These are phyloP conservation scores for Hycleus cichorii DNA, from an alignment of 1,140 invertebrate species.

Conservation along the genomic window DNA sequence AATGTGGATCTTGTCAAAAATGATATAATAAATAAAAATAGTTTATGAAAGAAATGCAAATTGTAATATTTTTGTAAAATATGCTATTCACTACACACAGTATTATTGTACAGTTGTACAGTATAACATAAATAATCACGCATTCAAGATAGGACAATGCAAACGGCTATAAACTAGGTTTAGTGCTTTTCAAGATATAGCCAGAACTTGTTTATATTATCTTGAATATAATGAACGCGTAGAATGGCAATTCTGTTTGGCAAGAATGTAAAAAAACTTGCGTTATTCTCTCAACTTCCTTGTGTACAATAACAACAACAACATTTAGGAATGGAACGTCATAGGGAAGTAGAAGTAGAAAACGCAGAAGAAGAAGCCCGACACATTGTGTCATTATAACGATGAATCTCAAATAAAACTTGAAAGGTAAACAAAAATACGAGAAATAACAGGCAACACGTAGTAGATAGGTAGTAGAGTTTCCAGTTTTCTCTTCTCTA, in stretches of 20 bases:
- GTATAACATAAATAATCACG: conserved; percentile 4
- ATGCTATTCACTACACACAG: not conserved
- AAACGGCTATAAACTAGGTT: conserved; percentile 12
- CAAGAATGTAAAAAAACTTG: conserved; percentile 8
- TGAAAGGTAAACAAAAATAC: conserved; percentile 2
- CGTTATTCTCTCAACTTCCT: not conserved
- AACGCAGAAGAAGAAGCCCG: no score
- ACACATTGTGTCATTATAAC: no score
- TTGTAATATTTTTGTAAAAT: conserved; percentile 2
- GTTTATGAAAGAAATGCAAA: not conserved
- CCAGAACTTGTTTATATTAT: conserved; percentile 15
- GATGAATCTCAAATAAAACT: not conserved
- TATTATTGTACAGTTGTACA: not conserved
- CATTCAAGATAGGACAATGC: conserved; percentile 10
- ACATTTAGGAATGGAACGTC: no score
- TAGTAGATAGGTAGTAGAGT: conserved; percentile 1
- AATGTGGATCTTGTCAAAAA: no score
- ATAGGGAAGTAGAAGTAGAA: no score
- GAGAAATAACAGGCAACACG: no score
- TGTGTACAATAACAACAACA: no score
- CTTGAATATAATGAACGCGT: conserved; percentile 8
- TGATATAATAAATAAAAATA: no score
- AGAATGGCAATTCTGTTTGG: conserved; percentile 5
- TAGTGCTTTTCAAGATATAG: conserved; percentile 12
- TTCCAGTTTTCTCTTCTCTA: conserved; percentile 4